phyloP scores from a whole-genome alignment of 2,113 vertebrate species.

The Tachycineta bicolor region DNA sequence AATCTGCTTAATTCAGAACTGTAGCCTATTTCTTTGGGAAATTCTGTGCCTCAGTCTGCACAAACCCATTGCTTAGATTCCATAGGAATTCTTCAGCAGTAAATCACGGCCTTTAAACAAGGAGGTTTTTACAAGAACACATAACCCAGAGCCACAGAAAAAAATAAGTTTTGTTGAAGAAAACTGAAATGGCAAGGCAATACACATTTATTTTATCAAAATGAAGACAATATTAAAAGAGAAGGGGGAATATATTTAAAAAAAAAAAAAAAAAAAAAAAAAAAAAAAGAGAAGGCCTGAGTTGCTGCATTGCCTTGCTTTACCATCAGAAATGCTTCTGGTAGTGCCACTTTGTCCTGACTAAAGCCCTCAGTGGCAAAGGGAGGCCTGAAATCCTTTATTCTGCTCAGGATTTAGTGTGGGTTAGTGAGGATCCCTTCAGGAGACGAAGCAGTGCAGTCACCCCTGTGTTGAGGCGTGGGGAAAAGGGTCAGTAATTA shows the following conservation, averaged over 20 bases:
- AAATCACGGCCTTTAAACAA: not conserved
- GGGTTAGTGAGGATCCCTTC: not conserved
- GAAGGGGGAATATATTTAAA: not conserved
- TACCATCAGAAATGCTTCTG: not conserved
- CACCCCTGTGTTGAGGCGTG: not conserved
- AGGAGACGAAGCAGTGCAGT: not conserved
- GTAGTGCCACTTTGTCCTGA: not conserved
- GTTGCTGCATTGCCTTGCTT: not conserved
- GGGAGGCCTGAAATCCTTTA: not conserved
- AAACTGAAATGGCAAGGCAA: not conserved
- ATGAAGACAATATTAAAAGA: not conserved
- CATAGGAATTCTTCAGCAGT: not conserved
- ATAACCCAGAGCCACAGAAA: not conserved
- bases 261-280: no score
- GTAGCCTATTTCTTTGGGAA: not conserved
- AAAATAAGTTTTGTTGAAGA: not conserved
- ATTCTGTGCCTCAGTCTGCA: not conserved
- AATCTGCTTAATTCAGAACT: not conserved
- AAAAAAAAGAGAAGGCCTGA: not conserved
- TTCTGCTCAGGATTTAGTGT: not conserved
- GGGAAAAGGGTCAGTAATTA: not conserved
- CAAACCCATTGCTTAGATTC: not conserved
- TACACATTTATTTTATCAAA: not conserved
- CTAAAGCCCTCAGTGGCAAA: not conserved
- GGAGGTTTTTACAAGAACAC: not conserved